Conservation (phyloP, 2,888 invertebrate species). For the Portevinia maculata region DNA sequence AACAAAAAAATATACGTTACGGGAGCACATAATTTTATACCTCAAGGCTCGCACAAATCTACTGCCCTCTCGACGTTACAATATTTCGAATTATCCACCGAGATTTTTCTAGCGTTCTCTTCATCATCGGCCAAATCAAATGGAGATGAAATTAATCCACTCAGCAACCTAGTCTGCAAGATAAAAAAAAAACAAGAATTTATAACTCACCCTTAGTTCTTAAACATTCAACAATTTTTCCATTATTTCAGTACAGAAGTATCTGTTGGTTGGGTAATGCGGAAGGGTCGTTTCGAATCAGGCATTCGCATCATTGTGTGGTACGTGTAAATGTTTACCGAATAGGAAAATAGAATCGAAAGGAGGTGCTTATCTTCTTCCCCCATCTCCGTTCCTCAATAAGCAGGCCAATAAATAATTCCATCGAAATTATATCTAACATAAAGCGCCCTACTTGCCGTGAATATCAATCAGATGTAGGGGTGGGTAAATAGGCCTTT, state of each 20-base stretch:
- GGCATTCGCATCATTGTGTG: slow-evolving; percentile 59
- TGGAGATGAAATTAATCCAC: slow-evolving; percentile 67
- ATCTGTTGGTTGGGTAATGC: slow-evolving; percentile 9
- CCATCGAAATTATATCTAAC: slow-evolving; percentile 70
- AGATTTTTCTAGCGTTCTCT: slow-evolving; percentile 19
- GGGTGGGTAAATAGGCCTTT: neutral
- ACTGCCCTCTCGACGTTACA: slow-evolving; percentile 28
- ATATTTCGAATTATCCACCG: neutral
- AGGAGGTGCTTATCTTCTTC: slow-evolving; percentile 18
- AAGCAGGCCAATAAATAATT: slow-evolving; percentile 71
- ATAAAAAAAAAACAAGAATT: slow-evolving; percentile 19
- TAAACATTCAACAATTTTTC: slow-evolving; percentile 61
- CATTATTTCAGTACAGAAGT: slow-evolving; percentile 27
- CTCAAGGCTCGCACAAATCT: neutral
- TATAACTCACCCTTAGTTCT: slow-evolving; percentile 25
- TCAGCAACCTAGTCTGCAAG: slow-evolving; percentile 26
- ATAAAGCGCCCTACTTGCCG: slow-evolving; percentile 63
- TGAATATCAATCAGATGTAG: slow-evolving; percentile 64
- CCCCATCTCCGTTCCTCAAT: neutral
- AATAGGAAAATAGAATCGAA: slow-evolving; percentile 69
- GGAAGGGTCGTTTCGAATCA: slow-evolving; percentile 42
- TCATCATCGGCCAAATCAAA: slow-evolving; percentile 57
- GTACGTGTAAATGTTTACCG: slow-evolving; percentile 72
- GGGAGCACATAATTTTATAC: slow-evolving; percentile 16
- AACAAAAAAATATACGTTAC: slow-evolving; percentile 61